A percentile compares a stretch with the other conserved stretches of the same genome.
Conservation (phyloP, 1,140 invertebrate genomes). For the Parapsyche elsis region DNA sequence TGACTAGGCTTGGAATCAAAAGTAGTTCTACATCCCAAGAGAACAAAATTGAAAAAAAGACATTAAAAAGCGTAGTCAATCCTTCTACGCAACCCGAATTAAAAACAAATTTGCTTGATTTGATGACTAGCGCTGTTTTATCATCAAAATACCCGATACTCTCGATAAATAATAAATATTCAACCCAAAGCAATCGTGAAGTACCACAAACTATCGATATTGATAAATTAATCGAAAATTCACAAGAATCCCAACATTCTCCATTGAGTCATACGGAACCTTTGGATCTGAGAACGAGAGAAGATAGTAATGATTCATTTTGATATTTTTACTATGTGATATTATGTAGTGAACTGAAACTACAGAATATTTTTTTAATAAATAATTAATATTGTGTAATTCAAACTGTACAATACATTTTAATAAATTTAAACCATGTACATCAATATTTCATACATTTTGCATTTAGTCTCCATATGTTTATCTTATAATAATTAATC, state of each 20-base stretch:
- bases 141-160: slow-evolving; percentile 40
- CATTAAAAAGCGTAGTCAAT: slow-evolving; percentile 37
- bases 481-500: too few species aligned
- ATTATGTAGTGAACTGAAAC: background rate
- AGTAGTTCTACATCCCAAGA: background rate
- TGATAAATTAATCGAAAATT: background rate
- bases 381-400: background rate
- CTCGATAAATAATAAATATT: slow-evolving; percentile 38
- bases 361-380: slow-evolving; percentile 29
- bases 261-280: background rate
- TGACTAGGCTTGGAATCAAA: background rate
- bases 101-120: slow-evolving; percentile 39
- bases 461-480: too few species aligned
- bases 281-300: background rate
- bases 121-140: slow-evolving; percentile 40
- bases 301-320: slow-evolving; percentile 16
- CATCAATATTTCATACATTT: too few species aligned
- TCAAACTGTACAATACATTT: background rate
- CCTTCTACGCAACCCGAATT: background rate
- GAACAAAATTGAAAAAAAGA: background rate
- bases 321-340: slow-evolving; percentile 27
- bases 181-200: slow-evolving; percentile 11
- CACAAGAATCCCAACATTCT: background rate
- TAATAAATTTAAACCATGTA: slow-evolving; percentile 7
- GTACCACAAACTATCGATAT: background rate